Evolutionary conservation across 2,888 invertebrate genomes (phyloP).

Genomic region (Byasa hedistus): DNA sequence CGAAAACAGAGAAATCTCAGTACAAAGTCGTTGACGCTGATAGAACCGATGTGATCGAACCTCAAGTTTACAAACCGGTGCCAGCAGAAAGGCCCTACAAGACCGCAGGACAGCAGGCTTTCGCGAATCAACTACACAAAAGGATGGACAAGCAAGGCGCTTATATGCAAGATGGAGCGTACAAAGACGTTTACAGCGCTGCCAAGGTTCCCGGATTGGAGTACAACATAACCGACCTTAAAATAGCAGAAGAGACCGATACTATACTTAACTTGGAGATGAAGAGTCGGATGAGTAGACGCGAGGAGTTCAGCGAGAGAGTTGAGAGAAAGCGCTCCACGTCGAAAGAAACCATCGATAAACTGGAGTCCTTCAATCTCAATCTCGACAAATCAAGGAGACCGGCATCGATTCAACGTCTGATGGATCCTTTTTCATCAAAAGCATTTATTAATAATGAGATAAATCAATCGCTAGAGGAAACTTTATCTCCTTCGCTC

Average conservation of each 20-base stretch:
- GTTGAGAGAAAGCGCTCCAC: slow-evolving; percentile 56
- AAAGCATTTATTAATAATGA: slow-evolving; percentile 71
- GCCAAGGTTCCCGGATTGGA: slow-evolving; percentile 71
- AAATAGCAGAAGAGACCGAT: slow-evolving; percentile 74
- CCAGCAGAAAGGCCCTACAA: slow-evolving; percentile 70
- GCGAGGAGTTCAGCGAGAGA: slow-evolving; percentile 65
- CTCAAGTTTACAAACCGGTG: slow-evolving; percentile 61
- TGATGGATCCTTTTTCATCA: slow-evolving; percentile 63
- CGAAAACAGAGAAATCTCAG: slow-evolving; percentile 64
- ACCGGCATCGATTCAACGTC: slow-evolving; percentile 62
- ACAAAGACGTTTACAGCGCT: slow-evolving; percentile 73
- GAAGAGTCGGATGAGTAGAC: slow-evolving; percentile 62
- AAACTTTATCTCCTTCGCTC: slow-evolving; percentile 50
- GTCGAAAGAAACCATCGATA: slow-evolving; percentile 66
- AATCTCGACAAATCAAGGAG: slow-evolving; percentile 64
- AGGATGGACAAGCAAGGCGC: slow-evolving; percentile 75
- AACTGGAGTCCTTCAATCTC: slow-evolving; percentile 60
- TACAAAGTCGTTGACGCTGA: slow-evolving; percentile 65
- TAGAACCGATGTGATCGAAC: slow-evolving; percentile 46
- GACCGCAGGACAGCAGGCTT: slow-evolving; percentile 72
- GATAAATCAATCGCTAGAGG: slow-evolving; percentile 53
- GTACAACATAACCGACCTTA: slow-evolving; percentile 75
- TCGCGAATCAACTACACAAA: slow-evolving; percentile 75
- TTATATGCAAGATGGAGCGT: slow-evolving; percentile 72
- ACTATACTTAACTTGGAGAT: slow-evolving; percentile 71